Evolutionary conservation across 2,113 vertebrate species (phyloP), one percentile per base, ranked within the genome.

Genomic region (Argyrosomus japonicus): DNA sequence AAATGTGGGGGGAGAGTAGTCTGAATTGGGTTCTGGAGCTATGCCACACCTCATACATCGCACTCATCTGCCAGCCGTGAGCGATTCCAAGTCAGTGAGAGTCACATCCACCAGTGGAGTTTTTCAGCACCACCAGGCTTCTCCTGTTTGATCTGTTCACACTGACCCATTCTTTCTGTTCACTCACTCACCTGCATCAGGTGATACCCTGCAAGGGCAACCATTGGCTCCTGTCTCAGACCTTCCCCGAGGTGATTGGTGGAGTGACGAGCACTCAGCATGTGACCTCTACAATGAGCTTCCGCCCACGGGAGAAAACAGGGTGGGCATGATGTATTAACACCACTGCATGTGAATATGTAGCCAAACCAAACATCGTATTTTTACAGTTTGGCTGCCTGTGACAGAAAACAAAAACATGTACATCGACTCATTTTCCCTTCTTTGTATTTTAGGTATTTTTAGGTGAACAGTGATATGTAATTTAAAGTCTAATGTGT

Each of bases 41-140:
- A 61, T 93, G 25, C 92, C 73, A 92, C 96, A 95, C 92, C 96
- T 96, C 96, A 96, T 89, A 93, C 95, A 97, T 96, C 95, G 95
- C 86, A 95, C 96, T 96, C 93, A 93, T 62, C 0, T 0, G 95
- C 95, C 10, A 95, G 95, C 95, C 95, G 93, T 94, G 93, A 95
- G 95, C 92, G 79, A 79, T 96, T 96, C 95, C 96, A 97, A 96
- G 79, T 60, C 69, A n/a, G 72, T 50, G 78, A 67, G 48, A 15
- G 61, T 15, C 88, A 47, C 92, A 90, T 92, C 86, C 87, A 13
- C 84, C 93, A 93, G 56, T 0, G 61, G 48, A 7, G 68, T 17
- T 21, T 96, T 96, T 95, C 96, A 93, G 45, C 90, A 2, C 63
- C 48, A 10, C 0, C 10, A 8, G 19, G 71, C 61, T 82, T 89